A percentile compares a stretch with the other conserved stretches of the same genome.
These are phyloP conservation scores for Argopecten irradians DNA, from an alignment of 1,140 invertebrate species.

Conservation along the genomic window DNA sequence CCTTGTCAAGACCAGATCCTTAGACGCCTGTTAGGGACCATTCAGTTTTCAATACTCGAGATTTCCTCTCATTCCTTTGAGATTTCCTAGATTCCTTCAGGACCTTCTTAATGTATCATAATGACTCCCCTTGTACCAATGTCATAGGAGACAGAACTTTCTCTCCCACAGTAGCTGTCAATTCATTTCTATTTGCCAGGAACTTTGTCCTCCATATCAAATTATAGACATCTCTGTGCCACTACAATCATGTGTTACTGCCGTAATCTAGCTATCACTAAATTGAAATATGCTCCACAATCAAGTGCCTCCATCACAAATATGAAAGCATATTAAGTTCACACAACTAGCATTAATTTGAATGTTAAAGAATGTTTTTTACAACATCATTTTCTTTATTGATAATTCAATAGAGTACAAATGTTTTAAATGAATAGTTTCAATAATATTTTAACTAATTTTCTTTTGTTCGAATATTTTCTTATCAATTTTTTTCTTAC, in stretches of 20 bases:
- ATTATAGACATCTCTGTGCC: neutral
- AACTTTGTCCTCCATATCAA: constrained; percentile 1
- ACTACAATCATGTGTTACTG: neutral
- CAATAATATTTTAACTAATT: too few species aligned
- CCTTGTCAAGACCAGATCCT: neutral
- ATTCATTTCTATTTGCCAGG: constrained; percentile 16
- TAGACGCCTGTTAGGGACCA: neutral
- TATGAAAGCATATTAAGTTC: neutral
- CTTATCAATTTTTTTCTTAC: too few species aligned
- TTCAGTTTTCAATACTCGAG: neutral
- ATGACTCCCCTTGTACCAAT: neutral
- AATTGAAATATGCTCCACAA: too few species aligned
- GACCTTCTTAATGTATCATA: neutral
- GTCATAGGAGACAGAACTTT: neutral
- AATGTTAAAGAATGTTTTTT: neutral
- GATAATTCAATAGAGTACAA: too few species aligned
- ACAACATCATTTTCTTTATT: neutral
- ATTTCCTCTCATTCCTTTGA: neutral
- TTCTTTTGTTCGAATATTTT: too few species aligned
- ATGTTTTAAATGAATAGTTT: too few species aligned
- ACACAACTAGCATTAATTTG: neutral
- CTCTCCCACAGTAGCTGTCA: neutral
- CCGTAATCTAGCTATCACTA: neutral
- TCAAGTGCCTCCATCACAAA: neutral
- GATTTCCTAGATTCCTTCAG: neutral